Conservation (phyloP, 2,797 vertebrate genomes). For the Hapalemur alaotrensis region DNA sequence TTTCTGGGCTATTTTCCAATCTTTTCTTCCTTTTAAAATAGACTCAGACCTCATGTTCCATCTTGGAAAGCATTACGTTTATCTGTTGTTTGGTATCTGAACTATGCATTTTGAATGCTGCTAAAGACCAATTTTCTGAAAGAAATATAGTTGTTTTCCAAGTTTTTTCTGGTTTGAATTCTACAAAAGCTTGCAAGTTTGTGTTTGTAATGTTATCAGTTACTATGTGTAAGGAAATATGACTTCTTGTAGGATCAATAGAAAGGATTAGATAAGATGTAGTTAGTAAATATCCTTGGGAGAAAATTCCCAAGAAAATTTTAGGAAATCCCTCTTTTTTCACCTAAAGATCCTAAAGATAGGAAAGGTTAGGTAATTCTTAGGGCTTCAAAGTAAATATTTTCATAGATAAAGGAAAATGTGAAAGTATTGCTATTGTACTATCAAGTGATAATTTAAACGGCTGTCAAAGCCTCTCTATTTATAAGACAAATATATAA, state of each 20-base stretch:
- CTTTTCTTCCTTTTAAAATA: conserved; percentile 67
- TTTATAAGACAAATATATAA: background rate
- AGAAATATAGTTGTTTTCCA: conserved; percentile 54
- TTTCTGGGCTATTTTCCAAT: conserved; percentile 74
- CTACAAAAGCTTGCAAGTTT: conserved; percentile 36
- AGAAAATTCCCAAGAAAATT: conserved; percentile 11
- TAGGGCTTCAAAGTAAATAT: background rate
- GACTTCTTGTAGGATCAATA: background rate
- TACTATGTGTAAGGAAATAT: conserved; percentile 17
- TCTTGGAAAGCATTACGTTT: conserved; percentile 57
- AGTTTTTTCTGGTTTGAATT: conserved; percentile 59
- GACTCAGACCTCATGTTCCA: conserved; percentile 48
- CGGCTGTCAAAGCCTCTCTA: background rate
- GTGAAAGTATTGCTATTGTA: background rate
- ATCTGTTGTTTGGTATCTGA: conserved; percentile 11
- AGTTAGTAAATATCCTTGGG: conserved; percentile 32
- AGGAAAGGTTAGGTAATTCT: background rate
- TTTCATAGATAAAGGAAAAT: conserved; percentile 40
- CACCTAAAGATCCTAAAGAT: background rate
- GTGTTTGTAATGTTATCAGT: conserved; percentile 35
- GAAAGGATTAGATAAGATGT: background rate
- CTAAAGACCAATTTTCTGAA: conserved; percentile 35
- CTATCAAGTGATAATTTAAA: background rate
- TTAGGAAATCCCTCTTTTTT: background rate
- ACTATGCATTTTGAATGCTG: conserved; percentile 44